Conservation (phyloP, 2,113 vertebrate genomes). For the Halcyon malimbica region DNA sequence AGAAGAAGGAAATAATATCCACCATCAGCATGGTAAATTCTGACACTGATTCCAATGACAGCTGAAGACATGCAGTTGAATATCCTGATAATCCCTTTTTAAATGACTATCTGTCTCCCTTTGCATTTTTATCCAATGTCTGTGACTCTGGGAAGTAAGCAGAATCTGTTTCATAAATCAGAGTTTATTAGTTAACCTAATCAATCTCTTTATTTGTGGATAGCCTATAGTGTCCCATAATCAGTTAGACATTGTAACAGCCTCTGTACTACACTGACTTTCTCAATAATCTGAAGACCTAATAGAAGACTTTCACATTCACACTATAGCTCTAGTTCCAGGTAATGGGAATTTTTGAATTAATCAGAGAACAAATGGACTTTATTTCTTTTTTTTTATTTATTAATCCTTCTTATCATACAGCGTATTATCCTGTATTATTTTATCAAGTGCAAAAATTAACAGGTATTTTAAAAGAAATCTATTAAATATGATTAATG, state of each 20-base stretch:
- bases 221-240: background rate
- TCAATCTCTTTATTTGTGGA: background rate
- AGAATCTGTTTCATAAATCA: background rate
- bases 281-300: background rate
- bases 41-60: background rate
- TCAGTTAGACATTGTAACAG: background rate
- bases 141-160: background rate
- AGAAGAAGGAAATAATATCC: background rate
- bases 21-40: background rate
- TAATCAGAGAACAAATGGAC: background rate
- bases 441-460: background rate
- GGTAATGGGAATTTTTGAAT: background rate
- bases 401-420: background rate
- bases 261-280: background rate
- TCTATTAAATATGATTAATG: background rate
- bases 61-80: background rate
- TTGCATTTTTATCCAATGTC: background rate
- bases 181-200: background rate
- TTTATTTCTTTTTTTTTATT: background rate
- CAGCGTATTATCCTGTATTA: background rate
- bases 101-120: background rate
- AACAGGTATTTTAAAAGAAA: background rate
- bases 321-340: background rate
- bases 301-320: background rate
- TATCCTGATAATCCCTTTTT: background rate